Evolutionary conservation across 2,113 vertebrate species (phyloP), one percentile per base, ranked within the genome.

Genomic region (Noctilio leporinus): DNA sequence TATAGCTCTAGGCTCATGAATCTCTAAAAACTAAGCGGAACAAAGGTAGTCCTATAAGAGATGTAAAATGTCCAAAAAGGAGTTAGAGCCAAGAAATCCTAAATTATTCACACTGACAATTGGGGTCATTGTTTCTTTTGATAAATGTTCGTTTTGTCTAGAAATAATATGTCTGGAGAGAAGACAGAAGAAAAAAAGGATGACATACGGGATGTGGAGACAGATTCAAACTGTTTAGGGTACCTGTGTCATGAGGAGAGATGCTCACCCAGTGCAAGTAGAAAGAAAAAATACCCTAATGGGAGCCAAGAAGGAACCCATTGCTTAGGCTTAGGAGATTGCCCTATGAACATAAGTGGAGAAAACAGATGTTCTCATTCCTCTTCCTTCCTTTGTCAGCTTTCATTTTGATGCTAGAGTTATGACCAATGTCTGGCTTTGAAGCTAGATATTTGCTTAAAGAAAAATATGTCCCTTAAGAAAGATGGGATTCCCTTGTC

Each of bases 101-200:
- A 43, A 94, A 84, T 73, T 67, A 83, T 51, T 83, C 76, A 73
- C 35, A 22, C 16, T 24, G 51, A 75, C 78, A 51, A 45, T 0
- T 51, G 35, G 40, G 45, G 70, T 91, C 30, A 26, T 67, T 89
- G 47, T 65, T 92, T 80, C 35, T 86, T 94, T 77, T 67, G 49
- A 30, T 85, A 77, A 84, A 64, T 89, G 35, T 75, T 77, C 69
- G 33, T 85, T 96, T 95, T 85, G 88, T 47, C 59, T 93, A 94
- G 80, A 95, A 95, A 81, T 62, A 95, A 81, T 62, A 89, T 22
- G 11, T 59, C 55, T 87, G 86, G 40, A 73, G 15, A 70, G 15
- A 70, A 75, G 45, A 55, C 11, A 7, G 33, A 33, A 47, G 35
- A 10, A 67, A 53, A 53, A 94, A 80, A 33, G 15, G 38, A 57